Evolutionary conservation across 2,113 vertebrate species (phyloP).

Genomic region (Indicator indicator): DNA sequence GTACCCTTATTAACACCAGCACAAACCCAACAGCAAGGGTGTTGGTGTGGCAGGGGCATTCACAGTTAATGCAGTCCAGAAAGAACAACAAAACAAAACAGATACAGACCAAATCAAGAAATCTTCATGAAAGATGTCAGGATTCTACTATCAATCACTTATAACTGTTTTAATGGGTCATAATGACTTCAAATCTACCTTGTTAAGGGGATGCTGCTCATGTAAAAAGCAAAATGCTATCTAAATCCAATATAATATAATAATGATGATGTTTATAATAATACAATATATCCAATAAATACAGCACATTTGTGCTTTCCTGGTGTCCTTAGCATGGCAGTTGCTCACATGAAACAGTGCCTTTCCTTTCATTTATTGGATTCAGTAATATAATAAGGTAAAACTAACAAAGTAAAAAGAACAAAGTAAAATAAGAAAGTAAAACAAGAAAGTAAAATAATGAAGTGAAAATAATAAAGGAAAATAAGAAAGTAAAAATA

Average conservation of each 20-base stretch:
- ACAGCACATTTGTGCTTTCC: not conserved
- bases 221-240: not conserved
- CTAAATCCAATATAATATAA: no score
- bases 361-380: not conserved
- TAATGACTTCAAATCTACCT: conserved; percentile 16
- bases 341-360: not conserved
- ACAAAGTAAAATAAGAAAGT: no score
- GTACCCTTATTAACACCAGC: not conserved
- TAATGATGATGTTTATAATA: no score
- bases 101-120: not conserved
- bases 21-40: not conserved
- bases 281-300: not conserved
- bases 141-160: not conserved
- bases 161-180: not conserved
- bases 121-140: not conserved
- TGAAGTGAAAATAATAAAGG: no score
- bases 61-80: not conserved
- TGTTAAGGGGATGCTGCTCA: not conserved
- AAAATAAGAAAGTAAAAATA: no score
- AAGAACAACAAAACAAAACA: not conserved
- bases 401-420: no score
- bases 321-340: not conserved
- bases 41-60: not conserved
- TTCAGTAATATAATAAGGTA: not conserved
- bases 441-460: not conserved